A percentile compares a stretch with the other conserved stretches of the same genome.
Conservation (phyloP, 2,797 vertebrate genomes). For the Sebastes diaconus region DNA sequence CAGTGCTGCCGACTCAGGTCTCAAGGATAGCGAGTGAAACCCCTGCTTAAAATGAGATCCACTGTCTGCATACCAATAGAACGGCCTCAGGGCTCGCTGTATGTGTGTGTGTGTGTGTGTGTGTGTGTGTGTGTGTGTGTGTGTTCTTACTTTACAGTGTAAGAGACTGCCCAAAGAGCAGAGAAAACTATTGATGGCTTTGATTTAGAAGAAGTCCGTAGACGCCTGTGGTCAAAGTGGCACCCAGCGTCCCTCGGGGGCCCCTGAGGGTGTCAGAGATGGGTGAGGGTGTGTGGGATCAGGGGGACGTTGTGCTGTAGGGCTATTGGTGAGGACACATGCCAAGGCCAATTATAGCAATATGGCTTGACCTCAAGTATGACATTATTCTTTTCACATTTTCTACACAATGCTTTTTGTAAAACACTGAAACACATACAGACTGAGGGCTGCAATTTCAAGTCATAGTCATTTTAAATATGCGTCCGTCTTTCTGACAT, state of each 20-base stretch:
- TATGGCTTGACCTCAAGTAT: background rate
- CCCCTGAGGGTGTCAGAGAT: constrained; percentile 35
- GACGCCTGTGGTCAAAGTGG: constrained; percentile 55
- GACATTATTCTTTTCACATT: constrained; percentile 5
- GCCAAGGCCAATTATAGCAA: background rate
- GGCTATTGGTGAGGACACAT: constrained; percentile 2
- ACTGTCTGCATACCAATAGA: constrained; percentile 69
- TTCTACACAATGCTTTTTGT: background rate
- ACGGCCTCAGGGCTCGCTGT: constrained; percentile 51
- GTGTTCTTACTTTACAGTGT: constrained; percentile 28
- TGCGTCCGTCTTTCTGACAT: background rate
- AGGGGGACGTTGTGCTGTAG: background rate
- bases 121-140: constrained; percentile 13
- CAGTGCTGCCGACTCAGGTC: constrained; percentile 42
- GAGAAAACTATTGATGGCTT: constrained; percentile 57
- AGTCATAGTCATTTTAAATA: background rate
- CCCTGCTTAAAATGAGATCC: constrained; percentile 48
- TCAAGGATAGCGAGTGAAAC: constrained; percentile 52
- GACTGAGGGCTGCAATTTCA: background rate
- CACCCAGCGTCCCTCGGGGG: constrained; percentile 36
- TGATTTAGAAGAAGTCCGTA: constrained; percentile 49
- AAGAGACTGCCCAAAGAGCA: constrained; percentile 47
- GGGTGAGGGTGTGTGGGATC: background rate
- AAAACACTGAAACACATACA: background rate
- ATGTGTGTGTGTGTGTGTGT: constrained; percentile 9